Conservation (phyloP, 2,113 vertebrate species). For the Channa maculata region DNA sequence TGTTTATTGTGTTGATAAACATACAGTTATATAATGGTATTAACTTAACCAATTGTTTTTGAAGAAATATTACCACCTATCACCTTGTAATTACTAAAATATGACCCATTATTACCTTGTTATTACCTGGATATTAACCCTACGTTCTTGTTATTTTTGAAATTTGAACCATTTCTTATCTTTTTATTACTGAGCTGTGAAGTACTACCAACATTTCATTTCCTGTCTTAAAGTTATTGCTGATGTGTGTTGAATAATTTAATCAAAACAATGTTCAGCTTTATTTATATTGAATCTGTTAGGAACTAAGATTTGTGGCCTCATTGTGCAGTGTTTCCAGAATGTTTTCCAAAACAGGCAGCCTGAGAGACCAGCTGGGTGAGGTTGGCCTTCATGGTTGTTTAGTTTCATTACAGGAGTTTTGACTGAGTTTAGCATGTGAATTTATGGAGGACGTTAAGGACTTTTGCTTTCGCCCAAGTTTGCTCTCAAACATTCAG, state of each 20-base stretch:
- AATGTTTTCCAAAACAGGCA: background rate
- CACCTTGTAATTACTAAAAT: too few relatives aligned
- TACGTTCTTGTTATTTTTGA: too few relatives aligned
- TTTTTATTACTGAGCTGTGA: too few relatives aligned
- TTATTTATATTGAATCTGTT: background rate
- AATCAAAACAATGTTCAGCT: constrained; percentile 1
- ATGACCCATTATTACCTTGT: too few relatives aligned
- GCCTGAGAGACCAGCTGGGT: background rate
- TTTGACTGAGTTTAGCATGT: constrained; percentile 26
- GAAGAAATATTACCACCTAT: too few relatives aligned
- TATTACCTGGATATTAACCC: too few relatives aligned
- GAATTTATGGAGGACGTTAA: constrained; percentile 24
- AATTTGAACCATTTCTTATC: too few relatives aligned
- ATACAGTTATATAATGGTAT: too few relatives aligned
- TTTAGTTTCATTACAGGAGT: constrained; percentile 30
- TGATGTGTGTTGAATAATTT: constrained; percentile 2
- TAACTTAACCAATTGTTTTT: too few relatives aligned
- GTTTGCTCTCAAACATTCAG: background rate
- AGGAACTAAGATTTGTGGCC: background rate
- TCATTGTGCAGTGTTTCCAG: constrained; percentile 2
- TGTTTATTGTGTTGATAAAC: too few relatives aligned
- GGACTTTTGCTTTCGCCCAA: background rate
- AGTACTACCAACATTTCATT: constrained; percentile 3
- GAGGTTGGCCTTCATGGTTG: constrained; percentile 21
- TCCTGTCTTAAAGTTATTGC: background rate